Evolutionary conservation across 2,888 invertebrate genomes (phyloP).

Genomic region (Terebella lapidaria): DNA sequence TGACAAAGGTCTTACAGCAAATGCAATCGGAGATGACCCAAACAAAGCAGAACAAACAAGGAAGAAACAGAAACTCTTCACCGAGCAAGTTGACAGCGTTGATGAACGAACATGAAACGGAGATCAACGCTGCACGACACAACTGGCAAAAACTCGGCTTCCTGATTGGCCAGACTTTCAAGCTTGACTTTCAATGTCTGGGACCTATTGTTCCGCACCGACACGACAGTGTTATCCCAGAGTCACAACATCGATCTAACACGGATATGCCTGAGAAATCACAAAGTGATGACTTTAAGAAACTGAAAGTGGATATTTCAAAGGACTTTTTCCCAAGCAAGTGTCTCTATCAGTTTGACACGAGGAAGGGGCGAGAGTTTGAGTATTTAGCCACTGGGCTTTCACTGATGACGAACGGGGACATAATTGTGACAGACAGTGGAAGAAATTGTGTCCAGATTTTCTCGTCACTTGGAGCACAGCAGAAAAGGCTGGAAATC

Average conservation of each 20-base stretch:
- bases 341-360: neutral
- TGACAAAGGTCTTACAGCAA: too few species aligned
- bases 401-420: neutral
- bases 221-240: too few species aligned
- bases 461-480: neutral
- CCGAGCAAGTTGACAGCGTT: neutral
- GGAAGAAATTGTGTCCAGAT: neutral
- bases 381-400: constrained; percentile 1
- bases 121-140: too few species aligned
- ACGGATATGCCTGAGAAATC: too few species aligned
- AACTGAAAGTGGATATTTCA: too few species aligned
- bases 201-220: too few species aligned
- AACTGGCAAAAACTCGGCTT: too few species aligned
- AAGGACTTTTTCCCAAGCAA: neutral
- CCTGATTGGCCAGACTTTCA: too few species aligned
- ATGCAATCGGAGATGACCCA: neutral
- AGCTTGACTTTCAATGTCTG: too few species aligned
- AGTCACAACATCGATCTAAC: too few species aligned
- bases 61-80: neutral
- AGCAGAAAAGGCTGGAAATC: neutral
- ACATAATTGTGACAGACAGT: neutral
- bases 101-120: too few species aligned
- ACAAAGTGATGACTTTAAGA: too few species aligned
- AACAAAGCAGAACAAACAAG: neutral
- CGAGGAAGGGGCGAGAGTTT: neutral